Base-by-base conservation (phyloP, 2,888 invertebrate species). In the Drosophila niveifrons region DNA sequence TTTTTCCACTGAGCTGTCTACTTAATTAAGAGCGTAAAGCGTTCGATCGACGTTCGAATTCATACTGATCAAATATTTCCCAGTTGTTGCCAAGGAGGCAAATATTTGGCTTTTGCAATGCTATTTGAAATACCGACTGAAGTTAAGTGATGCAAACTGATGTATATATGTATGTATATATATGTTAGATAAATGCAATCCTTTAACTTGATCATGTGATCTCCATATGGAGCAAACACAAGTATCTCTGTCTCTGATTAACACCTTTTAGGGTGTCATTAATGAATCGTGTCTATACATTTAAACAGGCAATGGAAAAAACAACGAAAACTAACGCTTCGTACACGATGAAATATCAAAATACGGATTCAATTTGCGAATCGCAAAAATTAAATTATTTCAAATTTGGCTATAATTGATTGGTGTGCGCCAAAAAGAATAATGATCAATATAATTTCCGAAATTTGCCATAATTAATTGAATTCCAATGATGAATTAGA, bases 331-430 rank as follows among this genome's bases (percentile, higher is more conserved):
- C 57, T 53, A 63, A 73, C 28, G 18, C 43, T 55, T 55, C 17
- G 36, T 17, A 52, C 58, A 59, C 46, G 58, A 43, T 58, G 17
- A 10, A 46, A 47, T 57, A 43, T 43, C 6, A 9, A 23, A 23
- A 31, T 15, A 11, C 11, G 29, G n/a, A 31, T 62, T 39, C 17
- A 57, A 31, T 36, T 23, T 53, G 34, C 2, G 23, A 15, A 18
- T 10, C 13, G 6, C 59, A 34, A 48, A 48, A 41, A 52, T 51
- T 18, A 48, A 62, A 47, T 59, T 53, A 56, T 50, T 69, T 43
- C 48, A 31, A 57, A 44, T 48, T 65, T 28, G 31, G 13, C n/a
- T 17, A 51, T 65, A 61, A 75, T 70, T 70, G 64, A 75, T 75
- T 29, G 41, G 34, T 28, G 11, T 36, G 0, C n/a, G 13, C 13